These are phyloP conservation scores for Colletes latitarsis DNA, from an alignment of 1,140 invertebrate species.

Conservation along the genomic window DNA sequence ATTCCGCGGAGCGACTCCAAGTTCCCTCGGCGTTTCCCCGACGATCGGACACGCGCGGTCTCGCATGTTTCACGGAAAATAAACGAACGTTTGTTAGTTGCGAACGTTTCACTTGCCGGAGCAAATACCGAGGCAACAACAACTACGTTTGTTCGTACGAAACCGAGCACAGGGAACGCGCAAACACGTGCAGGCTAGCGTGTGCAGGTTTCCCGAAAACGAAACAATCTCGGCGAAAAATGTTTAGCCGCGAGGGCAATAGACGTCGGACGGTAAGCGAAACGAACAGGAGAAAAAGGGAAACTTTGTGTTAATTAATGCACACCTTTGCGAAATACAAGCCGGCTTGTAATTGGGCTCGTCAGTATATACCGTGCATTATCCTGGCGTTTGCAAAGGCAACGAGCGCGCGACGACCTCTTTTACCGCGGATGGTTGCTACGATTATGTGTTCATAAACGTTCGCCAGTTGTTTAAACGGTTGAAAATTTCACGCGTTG, in stretches of 20 bases:
- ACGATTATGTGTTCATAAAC: neutral
- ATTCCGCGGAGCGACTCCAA: neutral
- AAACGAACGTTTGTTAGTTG: neutral
- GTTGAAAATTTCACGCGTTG: neutral
- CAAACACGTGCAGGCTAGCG: too few species aligned
- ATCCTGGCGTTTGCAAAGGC: neutral
- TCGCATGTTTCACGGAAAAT: neutral
- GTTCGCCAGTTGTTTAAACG: neutral
- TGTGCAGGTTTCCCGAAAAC: neutral
- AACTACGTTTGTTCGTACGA: neutral
- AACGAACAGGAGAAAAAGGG: neutral
- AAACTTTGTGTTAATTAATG: slow-evolving; percentile 39
- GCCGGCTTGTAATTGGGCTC: slow-evolving; percentile 20
- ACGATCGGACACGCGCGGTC: neutral
- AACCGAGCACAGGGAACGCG: neutral
- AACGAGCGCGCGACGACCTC: too few species aligned
- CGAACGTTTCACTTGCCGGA: neutral
- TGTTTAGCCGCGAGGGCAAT: neutral
- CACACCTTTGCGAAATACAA: slow-evolving; percentile 11
- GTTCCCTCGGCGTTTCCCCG: neutral
- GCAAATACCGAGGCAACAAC: slow-evolving; percentile 12
- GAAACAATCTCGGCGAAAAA: neutral
- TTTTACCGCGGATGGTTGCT: neutral
- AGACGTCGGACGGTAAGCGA: neutral
- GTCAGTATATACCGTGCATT: slow-evolving; percentile 3